Evolutionary conservation across 1,140 invertebrate species (phyloP), one percentile per base, ranked within the genome.

Genomic region (Meloidogyne chitwoodi): DNA sequence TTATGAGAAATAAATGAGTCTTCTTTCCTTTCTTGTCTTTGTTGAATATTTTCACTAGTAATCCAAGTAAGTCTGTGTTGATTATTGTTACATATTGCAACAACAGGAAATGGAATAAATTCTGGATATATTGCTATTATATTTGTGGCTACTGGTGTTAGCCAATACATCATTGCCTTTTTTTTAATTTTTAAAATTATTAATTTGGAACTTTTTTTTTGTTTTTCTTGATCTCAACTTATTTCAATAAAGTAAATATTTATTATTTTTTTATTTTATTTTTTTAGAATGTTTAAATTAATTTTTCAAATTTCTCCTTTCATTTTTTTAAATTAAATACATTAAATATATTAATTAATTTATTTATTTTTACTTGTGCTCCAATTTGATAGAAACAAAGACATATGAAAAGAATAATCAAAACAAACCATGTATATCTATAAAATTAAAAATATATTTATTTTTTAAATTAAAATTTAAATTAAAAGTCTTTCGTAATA

Each of bases 41-140:
- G 22, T 63, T 77, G 34, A 56, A 26, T 38, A 26, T 8, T 38
- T 22, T 44, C 24, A 6, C 12, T 12, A 44, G 63, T 74, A 5
- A 27, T n/a, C 31, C 34, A 63, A 48, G 75, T 80, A 44, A 68
- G 31, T 62, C 77, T 77, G 78, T 86, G 85, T 63, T 86, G 85
- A 83, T 86, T 86, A 73, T 85, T 86, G 72, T 86, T 86, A 75
- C 85, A 86, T 61, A 86, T 80, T 10, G 85, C 85, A 24, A 86
- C 82, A n/a, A 85, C 79, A 31, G 85, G 85, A 73, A 86, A 86
- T 34, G 81, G 22, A 24, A 87, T 78, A 68, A 77, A 73, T 22
- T 69, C 48, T n/a, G 85, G 85, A 72, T 86, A 86, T 63, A 81
- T 79, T 44, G 85, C 85, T 76, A 82, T 80, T n/a, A 86, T 86